Evolutionary conservation across 2,888 invertebrate species (phyloP), one percentile per base, ranked within the genome.

Genomic region (Schizotus pectinicornis): DNA sequence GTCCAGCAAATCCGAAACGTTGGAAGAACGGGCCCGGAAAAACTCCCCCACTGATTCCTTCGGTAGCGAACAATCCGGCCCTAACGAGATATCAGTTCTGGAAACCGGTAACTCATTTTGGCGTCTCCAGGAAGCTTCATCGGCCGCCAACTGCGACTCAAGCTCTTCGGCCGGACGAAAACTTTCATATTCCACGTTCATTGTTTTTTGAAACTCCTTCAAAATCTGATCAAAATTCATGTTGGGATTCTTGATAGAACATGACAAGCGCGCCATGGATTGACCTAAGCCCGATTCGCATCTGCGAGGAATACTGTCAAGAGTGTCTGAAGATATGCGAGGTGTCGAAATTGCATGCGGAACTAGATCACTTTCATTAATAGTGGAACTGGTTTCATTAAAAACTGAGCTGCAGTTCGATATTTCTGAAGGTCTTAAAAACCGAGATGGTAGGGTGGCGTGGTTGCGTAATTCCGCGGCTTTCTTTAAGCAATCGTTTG

Each of bases 31-130:
- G 37, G 79, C 73, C 62, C 73, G 70, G 58, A 83, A 83, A 68
- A 79, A 83, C 64, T 80, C 79, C 14, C 80, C 80, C 30, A 82
- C 74, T 1, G 82, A 81, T 36, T 79, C 61, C 53, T 67, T 56
- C 5, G 56, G 54, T 34, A 65, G 61, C n/a, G 58, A 51, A 32
- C 22, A 13, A 2, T 39, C 13, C 1, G 7, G 33, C 7, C 7
- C 12, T 5, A 41, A 5, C 1, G 56, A 57, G 42, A 47, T 41
- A 8, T 65, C 59, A 55, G 59, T 32, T 54, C 57, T 52, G 43
- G 58, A 34, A 33, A 51, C 1, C 35, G 74, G 74, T 13, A 74
- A 47, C n/a, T 70, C 74, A 39, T 72, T 66, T 55, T 75, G 69
- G 32, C 76, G 74, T 34, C 74, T 73, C 78, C 81, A 82, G 1